Evolutionary conservation across 2,888 invertebrate species (phyloP).

Genomic region (Caenorhabditis sp.): DNA sequence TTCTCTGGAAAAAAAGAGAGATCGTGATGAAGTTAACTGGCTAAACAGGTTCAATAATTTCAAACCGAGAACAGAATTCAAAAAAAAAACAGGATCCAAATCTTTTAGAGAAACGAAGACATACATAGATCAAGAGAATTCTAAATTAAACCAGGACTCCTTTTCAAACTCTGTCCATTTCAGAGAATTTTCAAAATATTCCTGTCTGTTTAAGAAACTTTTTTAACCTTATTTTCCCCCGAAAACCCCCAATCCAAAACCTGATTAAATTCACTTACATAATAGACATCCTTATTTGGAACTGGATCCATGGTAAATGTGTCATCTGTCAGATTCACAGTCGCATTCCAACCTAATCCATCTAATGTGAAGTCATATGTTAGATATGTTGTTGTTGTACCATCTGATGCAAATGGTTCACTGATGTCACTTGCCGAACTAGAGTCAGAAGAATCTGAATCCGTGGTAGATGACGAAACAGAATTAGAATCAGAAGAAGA

Average conservation of each 20-base stretch:
- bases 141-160: too few relatives aligned
- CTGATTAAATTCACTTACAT: too few relatives aligned
- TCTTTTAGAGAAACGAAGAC: too few relatives aligned
- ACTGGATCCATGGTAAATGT: slow-evolving; percentile 15
- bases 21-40: too few relatives aligned
- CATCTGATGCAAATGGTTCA: neutral
- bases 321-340: slow-evolving; percentile 7
- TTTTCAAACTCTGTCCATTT: too few relatives aligned
- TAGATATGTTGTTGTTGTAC: neutral
- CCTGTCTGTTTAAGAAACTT: neutral
- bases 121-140: too few relatives aligned
- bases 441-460: slow-evolving; percentile 3
- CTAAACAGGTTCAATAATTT: too few relatives aligned
- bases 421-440: neutral
- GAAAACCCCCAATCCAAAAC: neutral
- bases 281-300: slow-evolving; percentile 14
- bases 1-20: slow-evolving; percentile 11
- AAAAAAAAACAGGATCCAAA: too few relatives aligned
- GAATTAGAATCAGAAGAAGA: slow-evolving; percentile 1
- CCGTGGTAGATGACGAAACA: neutral
- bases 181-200: neutral
- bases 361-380: slow-evolving; percentile 20
- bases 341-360: slow-evolving; percentile 12
- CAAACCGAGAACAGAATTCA: too few relatives aligned
- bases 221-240: too few relatives aligned